phyloP scores from a whole-genome alignment of 2,797 vertebrate genomes.

The Onychomys arenicola region DNA sequence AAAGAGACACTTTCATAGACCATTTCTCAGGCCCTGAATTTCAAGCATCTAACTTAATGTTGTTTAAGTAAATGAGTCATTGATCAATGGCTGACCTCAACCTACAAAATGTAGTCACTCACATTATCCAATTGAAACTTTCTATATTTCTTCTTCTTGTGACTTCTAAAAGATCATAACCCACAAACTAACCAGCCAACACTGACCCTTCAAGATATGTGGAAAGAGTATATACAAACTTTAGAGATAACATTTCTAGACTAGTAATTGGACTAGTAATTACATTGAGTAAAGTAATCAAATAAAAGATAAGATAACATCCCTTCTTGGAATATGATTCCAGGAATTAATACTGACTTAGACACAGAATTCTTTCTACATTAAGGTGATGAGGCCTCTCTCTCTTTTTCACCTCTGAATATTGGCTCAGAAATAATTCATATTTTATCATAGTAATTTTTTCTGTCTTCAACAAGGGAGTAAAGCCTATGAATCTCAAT shows the following conservation, averaged over 20 bases:
- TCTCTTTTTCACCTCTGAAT: constrained; percentile 45
- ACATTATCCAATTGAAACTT: constrained; percentile 13
- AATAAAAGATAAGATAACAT: constrained; percentile 34
- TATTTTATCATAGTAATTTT: constrained; percentile 26
- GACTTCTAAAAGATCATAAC: constrained; percentile 35
- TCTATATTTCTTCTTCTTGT: not conserved
- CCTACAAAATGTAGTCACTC: not conserved
- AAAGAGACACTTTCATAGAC: not conserved
- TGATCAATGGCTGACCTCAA: not conserved
- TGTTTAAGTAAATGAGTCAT: not conserved
- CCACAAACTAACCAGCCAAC: not conserved
- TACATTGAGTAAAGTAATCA: constrained; percentile 12
- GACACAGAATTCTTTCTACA: not conserved
- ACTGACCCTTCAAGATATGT: not conserved
- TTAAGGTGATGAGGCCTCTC: not conserved
- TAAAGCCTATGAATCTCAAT: constrained; percentile 44
- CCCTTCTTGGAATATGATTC: not conserved
- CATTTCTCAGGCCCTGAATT: not conserved
- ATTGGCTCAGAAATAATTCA: constrained; percentile 9
- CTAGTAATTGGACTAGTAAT: constrained; percentile 39
- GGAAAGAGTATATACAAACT: not conserved
- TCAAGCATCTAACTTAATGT: not conserved
- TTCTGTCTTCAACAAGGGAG: constrained; percentile 1
- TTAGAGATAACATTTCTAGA: constrained; percentile 51
- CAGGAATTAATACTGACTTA: constrained; percentile 66